Evolutionary conservation across 2,888 invertebrate species (phyloP), one percentile per base, ranked within the genome.

Genomic region (Watsonalla binaria): DNA sequence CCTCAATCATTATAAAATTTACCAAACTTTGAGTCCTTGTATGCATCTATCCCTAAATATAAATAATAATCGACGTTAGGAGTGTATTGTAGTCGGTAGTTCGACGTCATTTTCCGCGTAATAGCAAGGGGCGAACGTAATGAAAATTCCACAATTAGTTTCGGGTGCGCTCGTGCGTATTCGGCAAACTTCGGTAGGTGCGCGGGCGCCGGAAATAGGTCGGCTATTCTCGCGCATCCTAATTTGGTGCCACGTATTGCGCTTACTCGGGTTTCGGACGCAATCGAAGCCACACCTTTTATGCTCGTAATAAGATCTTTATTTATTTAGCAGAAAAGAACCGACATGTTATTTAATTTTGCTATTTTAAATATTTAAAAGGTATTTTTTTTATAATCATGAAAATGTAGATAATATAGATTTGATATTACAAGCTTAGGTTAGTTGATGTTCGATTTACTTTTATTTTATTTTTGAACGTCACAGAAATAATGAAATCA

Each of bases 161-260:
- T 82, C 84, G 86, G 82, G 74, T 62, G 78, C 65, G 74, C 56
- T 81, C 86, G 86, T 67, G 58, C 57, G 62, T 54, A 61, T 51
- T 84, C 85, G 85, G 76, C 59, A 42, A 62, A 54, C 56, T 53
- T 76, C 79, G 82, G 78, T 53, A 51, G 66, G 57, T 61, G 78
- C 83, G 84, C 82, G 74, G 72, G 83, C 81, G 82, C 76, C 82
- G 81, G 84, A 90, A 90, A 90, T 89, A 89, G 86, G 76, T 80
- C 72, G 73, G 80, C 75, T 66, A 74, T 70, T 76, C 72, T 65
- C 74, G 63, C 83, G 79, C 77, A 79, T 81, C 93, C 93, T 92
- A 93, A 93, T 93, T 93, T 93, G 93, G 93, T 86, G 79, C 80
- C 82, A 78, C 74, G 78, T 62, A 60, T 11, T 74, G 73, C 64